Conservation (phyloP, 2,113 vertebrate species). For the Ellobius talpinus region DNA sequence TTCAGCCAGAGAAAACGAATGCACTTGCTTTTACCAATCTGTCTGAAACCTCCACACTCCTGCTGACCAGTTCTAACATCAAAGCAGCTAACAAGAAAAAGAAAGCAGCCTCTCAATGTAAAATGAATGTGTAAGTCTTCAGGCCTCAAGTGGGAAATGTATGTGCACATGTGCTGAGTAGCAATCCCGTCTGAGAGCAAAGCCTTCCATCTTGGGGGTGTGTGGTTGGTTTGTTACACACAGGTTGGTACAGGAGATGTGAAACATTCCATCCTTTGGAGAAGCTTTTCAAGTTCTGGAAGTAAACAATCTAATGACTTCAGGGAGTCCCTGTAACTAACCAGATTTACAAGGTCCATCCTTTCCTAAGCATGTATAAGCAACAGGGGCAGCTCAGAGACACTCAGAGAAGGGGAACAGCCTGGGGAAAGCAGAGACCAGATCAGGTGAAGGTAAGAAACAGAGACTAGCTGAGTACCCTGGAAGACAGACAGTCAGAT, state of each 20-base stretch:
- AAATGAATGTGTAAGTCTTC: background rate
- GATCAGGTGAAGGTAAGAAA: background rate
- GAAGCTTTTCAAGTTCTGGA: background rate
- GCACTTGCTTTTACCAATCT: background rate
- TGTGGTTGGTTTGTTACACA: background rate
- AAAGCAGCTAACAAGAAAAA: slow-evolving; percentile 37
- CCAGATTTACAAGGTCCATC: background rate
- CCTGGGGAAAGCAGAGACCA: background rate
- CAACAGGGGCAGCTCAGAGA: background rate
- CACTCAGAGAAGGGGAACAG: background rate
- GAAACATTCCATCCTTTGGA: background rate
- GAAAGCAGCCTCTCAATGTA: background rate
- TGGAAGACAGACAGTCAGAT: background rate
- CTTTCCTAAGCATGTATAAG: background rate
- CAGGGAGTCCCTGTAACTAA: background rate
- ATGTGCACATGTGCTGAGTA: background rate
- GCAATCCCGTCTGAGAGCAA: background rate
- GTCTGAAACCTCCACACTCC: background rate
- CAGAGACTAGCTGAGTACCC: too few species aligned
- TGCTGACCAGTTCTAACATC: background rate
- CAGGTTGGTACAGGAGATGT: background rate
- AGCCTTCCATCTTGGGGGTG: background rate
- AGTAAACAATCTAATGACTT: background rate
- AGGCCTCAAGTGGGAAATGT: background rate
- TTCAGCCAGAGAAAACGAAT: background rate